Base-by-base conservation (phyloP, 1,140 invertebrate genomes). In the Drosophila watanabei region DNA sequence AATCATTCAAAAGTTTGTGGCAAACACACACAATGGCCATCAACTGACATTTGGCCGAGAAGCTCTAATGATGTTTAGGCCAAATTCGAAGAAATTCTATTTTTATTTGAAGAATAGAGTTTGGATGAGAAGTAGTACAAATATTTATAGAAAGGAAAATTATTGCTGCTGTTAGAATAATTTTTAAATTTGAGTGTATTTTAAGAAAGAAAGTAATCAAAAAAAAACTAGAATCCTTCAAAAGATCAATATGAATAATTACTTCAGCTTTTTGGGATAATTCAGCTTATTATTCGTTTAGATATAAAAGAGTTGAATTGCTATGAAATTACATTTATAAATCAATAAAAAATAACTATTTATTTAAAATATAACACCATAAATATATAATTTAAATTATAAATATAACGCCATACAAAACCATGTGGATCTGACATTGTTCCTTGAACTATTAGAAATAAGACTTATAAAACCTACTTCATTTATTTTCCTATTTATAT, bases 1-100 rank as follows among this genome's bases (percentile, higher is more conserved):
- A 72, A 73, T 73, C 70, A 73, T 45, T 75, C 69, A 75, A 61
- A 72, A 75, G 56, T 51, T 73, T 61, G 51, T 35, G 7, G 32
- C 54, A 45, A 52, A 60, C 52, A 60, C 52, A 60, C 52, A 73
- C 70, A 72, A 73, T 72, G 68, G 52, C 52, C 64, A 43, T n/a
- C 39, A 54, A 37, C 49, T 49, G 70, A 37, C 30, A 72, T 59
- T 72, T 49, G 45, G 43, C 24, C 14, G 35, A 8, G 32, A 59
- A 49, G 28, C 13, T 71, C 18, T 32, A 11, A 28, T 10, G 20
- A 13, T 20, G 24, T n/a, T 68, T 68, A 24, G 33, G 63, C 20
- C n/a, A 64, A 24, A 41, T 24, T 33, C 32, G 14, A 41, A 39
- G 6, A 43, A 20, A 33, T 24, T 64, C 28, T 6, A 30, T 68